Base-by-base conservation (phyloP, 2,113 vertebrate genomes). In the Poeciliopsis prolifica region DNA sequence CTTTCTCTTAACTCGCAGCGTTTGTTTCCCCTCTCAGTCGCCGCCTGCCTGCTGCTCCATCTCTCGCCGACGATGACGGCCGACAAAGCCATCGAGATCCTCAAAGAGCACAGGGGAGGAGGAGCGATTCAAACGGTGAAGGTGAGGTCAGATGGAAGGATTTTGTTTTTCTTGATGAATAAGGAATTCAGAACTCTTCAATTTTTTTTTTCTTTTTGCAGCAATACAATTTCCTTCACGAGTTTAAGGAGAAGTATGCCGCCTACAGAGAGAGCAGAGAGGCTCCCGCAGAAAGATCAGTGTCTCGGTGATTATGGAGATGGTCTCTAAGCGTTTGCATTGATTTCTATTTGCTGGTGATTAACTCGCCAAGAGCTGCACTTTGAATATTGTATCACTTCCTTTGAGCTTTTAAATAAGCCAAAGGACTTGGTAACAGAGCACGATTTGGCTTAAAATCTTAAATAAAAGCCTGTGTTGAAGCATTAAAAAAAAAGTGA, bases 201-300 rank as follows among this genome's bases (percentile, higher is more conserved):
- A 29, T 29, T 42, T 13, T 54, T 3, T 51, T 15, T 51, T 0
- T 51, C 4, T 13, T 54, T 44, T 68, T 5, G 8, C 83, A 98
- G 96, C 96, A 97, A 91, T 98, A 98, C 91, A 97, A 97, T 89
- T 97, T 95, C 79, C 95, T 98, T 58, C 96, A 97, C 0, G 96
- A 97, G 74, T 98, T 98, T 70, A 95, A 93, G 42, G 96, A 97
- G 44, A 94, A 85, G 30, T 88, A 94, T 62, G 63, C 93, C 29
- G 89, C 91, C 0, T 93, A 95, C 72, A 93, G 95, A n/a, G 93
- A 94, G 8, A 83, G 87, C 35, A 87, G 90, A 88, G 95, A 70
- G 0, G 75, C 74, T 0, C 30, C 88, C 0, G 26, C n/a, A 2
- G 89, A 93, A 79, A 94, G 96, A 81, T 93, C 94, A 0, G 93